Conservation (phyloP, 1,140 invertebrate genomes). For the Epicauta chinensis region DNA sequence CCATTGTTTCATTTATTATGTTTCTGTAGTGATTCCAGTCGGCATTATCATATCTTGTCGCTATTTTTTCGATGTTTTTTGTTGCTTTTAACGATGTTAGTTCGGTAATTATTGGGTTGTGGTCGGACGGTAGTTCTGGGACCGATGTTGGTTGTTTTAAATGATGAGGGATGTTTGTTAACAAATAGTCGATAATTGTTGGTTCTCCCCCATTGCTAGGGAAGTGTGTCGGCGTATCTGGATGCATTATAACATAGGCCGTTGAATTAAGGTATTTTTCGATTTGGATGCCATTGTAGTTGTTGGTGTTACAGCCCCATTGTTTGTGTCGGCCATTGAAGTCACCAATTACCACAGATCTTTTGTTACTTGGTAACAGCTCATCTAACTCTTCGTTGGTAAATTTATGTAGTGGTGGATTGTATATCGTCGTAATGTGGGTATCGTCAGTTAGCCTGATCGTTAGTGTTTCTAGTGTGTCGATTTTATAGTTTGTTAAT, state of each 20-base stretch:
- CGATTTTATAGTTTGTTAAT: too few relatives aligned
- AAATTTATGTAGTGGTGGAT: background rate
- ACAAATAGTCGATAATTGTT: too few relatives aligned
- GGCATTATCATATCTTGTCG: constrained; percentile 2
- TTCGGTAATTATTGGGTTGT: background rate
- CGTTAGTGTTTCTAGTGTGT: background rate
- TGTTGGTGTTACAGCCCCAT: too few relatives aligned
- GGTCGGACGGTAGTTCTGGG: background rate
- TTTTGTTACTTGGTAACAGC: background rate
- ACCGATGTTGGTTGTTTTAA: background rate
- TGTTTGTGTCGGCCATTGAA: background rate
- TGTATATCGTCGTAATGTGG: background rate
- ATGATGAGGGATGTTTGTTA: background rate
- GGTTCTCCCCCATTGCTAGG: background rate
- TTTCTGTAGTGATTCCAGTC: constrained; percentile 11
- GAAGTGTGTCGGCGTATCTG: background rate
- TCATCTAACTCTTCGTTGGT: background rate
- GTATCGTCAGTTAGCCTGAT: background rate
- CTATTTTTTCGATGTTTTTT: background rate
- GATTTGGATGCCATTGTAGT: background rate
- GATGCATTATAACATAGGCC: too few relatives aligned
- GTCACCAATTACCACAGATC: background rate
- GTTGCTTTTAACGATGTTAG: background rate
- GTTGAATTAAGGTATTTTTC: background rate
- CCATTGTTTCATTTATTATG: too few relatives aligned